Percentiles rank a stretch among this genome's conserved stretches.
Evolutionary conservation across 2,888 invertebrate species (phyloP).

Genomic region (Heliconius charithonia): DNA sequence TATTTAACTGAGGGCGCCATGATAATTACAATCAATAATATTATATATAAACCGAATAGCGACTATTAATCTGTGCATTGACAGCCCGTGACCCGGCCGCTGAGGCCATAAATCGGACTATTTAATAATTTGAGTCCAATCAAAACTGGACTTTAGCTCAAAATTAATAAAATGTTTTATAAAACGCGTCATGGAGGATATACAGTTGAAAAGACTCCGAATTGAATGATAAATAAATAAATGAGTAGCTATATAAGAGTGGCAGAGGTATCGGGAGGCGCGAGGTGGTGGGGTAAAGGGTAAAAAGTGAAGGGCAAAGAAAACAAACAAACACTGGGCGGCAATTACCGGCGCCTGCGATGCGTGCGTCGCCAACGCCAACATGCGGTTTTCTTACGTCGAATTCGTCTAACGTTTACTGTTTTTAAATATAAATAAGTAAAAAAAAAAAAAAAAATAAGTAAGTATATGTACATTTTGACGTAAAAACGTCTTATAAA

Average conservation of each 20-base stretch:
- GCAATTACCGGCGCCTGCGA: slow-evolving; percentile 74
- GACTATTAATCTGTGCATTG: slow-evolving; percentile 63
- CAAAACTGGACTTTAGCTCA: slow-evolving; percentile 32
- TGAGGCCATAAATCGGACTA: slow-evolving; percentile 33
- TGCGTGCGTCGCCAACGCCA: slow-evolving; percentile 62
- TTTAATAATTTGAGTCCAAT: slow-evolving; percentile 24
- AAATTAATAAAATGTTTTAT: slow-evolving; percentile 36
- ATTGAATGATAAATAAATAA: slow-evolving; percentile 54
- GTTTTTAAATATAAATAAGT: not conserved
- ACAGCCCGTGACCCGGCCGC: slow-evolving; percentile 42
- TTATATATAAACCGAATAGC: slow-evolving; percentile 61
- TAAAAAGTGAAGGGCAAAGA: slow-evolving; percentile 66
- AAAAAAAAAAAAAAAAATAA: no score
- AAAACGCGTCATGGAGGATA: slow-evolving; percentile 18
- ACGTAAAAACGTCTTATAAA: no score
- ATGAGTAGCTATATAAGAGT: slow-evolving; percentile 62
- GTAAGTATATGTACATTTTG: not conserved
- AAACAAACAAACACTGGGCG: slow-evolving; percentile 76
- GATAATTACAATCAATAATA: slow-evolving; percentile 80
- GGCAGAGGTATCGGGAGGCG: slow-evolving; percentile 49
- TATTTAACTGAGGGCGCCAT: slow-evolving; percentile 72
- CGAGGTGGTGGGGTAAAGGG: slow-evolving; percentile 46
- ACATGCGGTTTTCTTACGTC: slow-evolving; percentile 56
- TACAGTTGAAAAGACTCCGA: slow-evolving; percentile 52
- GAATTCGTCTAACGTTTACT: slow-evolving; percentile 49